These are phyloP conservation scores for Enteromius anoplus DNA, from an alignment of 2,797 vertebrate species.

Conservation along the genomic window DNA sequence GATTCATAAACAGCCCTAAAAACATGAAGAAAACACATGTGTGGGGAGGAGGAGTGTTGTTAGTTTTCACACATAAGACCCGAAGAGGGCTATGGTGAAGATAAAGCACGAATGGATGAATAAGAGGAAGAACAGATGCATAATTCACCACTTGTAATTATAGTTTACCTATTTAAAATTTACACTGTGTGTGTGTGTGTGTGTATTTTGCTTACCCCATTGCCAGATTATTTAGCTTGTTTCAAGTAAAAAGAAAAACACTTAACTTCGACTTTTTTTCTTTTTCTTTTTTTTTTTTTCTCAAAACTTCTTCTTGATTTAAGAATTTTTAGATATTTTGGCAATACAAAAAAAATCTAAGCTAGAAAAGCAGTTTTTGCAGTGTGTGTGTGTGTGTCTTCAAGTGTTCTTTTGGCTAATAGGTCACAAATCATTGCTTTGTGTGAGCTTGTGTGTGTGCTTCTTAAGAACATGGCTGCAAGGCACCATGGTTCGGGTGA, in stretches of 20 bases:
- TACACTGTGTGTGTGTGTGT: not conserved
- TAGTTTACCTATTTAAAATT: conserved; percentile 19
- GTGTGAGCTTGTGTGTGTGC: not conserved
- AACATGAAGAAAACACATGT: conserved; percentile 9
- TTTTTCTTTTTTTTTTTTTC: too few species aligned
- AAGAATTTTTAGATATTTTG: too few species aligned
- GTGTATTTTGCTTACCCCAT: too few species aligned
- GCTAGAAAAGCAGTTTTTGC: too few species aligned
- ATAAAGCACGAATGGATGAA: not conserved
- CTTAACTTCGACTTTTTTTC: too few species aligned
- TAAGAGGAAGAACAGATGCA: conserved; percentile 7
- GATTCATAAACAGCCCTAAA: conserved; percentile 19
- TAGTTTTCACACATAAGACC: not conserved
- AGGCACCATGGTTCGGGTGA: conserved; percentile 74
- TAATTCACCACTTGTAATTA: conserved; percentile 30
- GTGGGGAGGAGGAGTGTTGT: not conserved
- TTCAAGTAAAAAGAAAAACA: too few species aligned
- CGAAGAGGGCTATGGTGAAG: not conserved
- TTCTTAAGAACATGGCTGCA: conserved; percentile 57
- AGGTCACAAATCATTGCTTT: conserved; percentile 59
- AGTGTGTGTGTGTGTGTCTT: not conserved
- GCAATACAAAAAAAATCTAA: too few species aligned
- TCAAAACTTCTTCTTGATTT: too few species aligned
- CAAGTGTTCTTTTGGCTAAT: conserved; percentile 54
- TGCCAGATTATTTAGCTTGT: too few species aligned